phyloP scores from a whole-genome alignment of 2,888 invertebrate species.

The Neocrepidodera transversa region DNA sequence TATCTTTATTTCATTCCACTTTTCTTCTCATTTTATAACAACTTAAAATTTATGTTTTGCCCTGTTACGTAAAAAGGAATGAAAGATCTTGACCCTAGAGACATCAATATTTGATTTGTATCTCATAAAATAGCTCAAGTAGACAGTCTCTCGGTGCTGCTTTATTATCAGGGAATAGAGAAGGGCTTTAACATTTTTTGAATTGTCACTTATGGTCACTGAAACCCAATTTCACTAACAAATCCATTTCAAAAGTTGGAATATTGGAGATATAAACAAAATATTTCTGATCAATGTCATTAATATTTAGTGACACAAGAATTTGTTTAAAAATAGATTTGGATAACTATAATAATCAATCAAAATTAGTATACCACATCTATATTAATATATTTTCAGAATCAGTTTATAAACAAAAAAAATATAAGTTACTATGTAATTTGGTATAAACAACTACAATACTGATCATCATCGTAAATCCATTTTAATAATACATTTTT shows the following conservation, averaged over 20 bases:
- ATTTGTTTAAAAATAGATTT: too few species aligned
- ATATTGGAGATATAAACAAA: neutral
- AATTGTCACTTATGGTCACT: neutral
- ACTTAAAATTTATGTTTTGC: slow-evolving; percentile 3
- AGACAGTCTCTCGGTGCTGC: neutral
- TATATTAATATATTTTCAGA: too few species aligned
- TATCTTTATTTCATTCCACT: slow-evolving; percentile 1
- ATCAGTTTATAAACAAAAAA: too few species aligned
- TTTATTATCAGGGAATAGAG: neutral
- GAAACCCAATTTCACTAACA: neutral
- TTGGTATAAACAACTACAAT: too few species aligned
- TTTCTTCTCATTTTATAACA: slow-evolving; percentile 7
- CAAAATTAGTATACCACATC: too few species aligned
- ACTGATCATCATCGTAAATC: too few species aligned
- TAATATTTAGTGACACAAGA: too few species aligned
- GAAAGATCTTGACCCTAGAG: slow-evolving; percentile 10
- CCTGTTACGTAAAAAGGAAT: slow-evolving; percentile 5
- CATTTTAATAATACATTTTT: too few species aligned
- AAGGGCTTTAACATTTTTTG: neutral
- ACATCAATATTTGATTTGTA: slow-evolving; percentile 17
- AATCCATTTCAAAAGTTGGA: neutral
- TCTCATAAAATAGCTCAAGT: slow-evolving; percentile 13
- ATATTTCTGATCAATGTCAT: too few species aligned
- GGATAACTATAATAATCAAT: too few species aligned
- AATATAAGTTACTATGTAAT: too few species aligned